These are phyloP conservation scores for Sceliomorpha sp. DNA, from an alignment of 2,888 invertebrate genomes.

Conservation along the genomic window DNA sequence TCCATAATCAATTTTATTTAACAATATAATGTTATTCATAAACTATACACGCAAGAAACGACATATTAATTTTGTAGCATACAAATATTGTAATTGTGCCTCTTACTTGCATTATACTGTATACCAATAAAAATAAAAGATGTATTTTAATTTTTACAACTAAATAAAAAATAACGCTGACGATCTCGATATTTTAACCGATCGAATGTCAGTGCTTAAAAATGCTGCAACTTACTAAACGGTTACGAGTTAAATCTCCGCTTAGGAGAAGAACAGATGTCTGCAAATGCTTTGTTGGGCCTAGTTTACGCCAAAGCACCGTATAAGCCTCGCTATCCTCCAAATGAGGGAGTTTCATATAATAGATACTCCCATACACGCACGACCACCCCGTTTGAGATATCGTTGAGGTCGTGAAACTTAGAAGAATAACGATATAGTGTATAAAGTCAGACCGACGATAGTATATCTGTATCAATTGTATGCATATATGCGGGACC, in stretches of 20 bases:
- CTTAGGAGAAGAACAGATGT: conserved; percentile 79
- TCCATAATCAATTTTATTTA: too few species aligned
- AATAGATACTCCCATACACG: conserved; percentile 52
- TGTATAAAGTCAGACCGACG: conserved; percentile 68
- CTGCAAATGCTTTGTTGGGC: conserved; percentile 76
- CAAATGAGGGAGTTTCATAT: conserved; percentile 36
- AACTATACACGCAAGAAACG: too few species aligned
- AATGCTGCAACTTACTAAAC: conserved; percentile 43
- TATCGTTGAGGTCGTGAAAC: conserved; percentile 52
- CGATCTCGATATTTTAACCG: conserved; percentile 25
- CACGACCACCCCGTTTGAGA: conserved; percentile 41
- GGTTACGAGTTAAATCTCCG: conserved; percentile 70
- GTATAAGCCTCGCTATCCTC: conserved; percentile 67
- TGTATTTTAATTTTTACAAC: too few species aligned
- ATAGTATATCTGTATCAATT: conserved; percentile 80
- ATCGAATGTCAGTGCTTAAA: conserved; percentile 47
- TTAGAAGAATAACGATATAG: conserved; percentile 61
- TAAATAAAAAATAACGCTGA: conserved; percentile 16
- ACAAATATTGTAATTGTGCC: too few species aligned
- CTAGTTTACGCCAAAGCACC: conserved; percentile 76
- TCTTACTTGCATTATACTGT: too few species aligned
- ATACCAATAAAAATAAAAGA: too few species aligned
- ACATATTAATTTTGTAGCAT: too few species aligned
- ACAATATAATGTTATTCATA: too few species aligned
- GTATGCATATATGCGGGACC: conserved; percentile 75